Conservation (phyloP, 2,113 vertebrate genomes). For the Brachypteracias leptosomus region DNA sequence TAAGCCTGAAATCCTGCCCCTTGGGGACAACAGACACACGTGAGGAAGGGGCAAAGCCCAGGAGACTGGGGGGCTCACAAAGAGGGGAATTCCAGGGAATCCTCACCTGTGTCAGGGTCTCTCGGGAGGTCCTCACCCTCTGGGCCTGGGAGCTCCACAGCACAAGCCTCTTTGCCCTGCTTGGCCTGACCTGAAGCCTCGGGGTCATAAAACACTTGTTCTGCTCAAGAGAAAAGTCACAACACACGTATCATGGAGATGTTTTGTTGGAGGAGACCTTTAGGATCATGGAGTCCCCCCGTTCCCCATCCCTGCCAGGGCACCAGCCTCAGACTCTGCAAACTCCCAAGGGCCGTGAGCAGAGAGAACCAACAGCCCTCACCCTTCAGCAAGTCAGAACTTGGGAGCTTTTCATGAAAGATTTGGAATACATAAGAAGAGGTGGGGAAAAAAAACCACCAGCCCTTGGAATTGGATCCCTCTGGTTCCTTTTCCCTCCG, state of each 20-base stretch:
- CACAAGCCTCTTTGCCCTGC: not conserved
- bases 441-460: accelerated
- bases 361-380: not conserved
- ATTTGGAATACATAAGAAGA: not conserved
- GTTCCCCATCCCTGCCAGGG: too few relatives aligned
- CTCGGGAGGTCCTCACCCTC: not conserved
- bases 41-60: not conserved
- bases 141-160: constrained; percentile 49
- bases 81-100: not conserved
- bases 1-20: constrained; percentile 64
- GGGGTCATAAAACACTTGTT: constrained; percentile 43
- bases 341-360: not conserved
- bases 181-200: constrained; percentile 45
- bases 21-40: not conserved
- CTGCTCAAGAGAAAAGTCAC: not conserved
- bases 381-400: not conserved
- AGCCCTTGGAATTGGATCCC: not conserved
- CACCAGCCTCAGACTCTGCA: not conserved
- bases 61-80: not conserved
- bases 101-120: constrained; percentile 64
- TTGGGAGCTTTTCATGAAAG: not conserved
- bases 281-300: too few relatives aligned
- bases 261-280: too few relatives aligned
- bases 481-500: accelerated
- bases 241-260: not conserved